Conservation (phyloP, 2,797 vertebrate species). For the Melanotaenia boesemani region DNA sequence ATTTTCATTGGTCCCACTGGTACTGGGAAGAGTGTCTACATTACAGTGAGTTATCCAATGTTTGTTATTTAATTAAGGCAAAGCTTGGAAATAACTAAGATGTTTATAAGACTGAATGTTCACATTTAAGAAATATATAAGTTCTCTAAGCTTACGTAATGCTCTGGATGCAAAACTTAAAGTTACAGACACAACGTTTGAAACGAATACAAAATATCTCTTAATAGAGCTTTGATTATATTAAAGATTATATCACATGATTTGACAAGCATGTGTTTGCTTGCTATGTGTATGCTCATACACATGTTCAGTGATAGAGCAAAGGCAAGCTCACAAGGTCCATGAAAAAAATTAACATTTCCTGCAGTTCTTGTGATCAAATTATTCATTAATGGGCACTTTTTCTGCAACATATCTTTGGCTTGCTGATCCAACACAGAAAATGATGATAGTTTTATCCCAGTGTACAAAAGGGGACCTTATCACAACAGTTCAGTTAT, state of each 20-base stretch:
- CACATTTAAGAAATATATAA: too few relatives aligned
- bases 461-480: too few relatives aligned
- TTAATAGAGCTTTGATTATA: neutral
- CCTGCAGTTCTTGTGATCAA: slow-evolving; percentile 1
- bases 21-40: slow-evolving; percentile 93
- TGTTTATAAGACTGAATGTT: neutral
- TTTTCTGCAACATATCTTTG: slow-evolving; percentile 8
- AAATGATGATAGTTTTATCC: neutral
- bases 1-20: slow-evolving; percentile 93
- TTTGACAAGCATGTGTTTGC: slow-evolving; percentile 4
- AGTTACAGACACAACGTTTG: slow-evolving; percentile 53
- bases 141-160: slow-evolving; percentile 5
- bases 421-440: slow-evolving; percentile 4
- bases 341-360: neutral
- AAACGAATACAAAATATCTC: slow-evolving; percentile 52
- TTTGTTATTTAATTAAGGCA: neutral
- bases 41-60: slow-evolving; percentile 85
- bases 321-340: neutral
- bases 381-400: neutral
- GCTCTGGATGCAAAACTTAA: slow-evolving; percentile 33
- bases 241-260: slow-evolving; percentile 4
- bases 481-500: too few relatives aligned
- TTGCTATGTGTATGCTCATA: neutral
- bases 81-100: neutral
- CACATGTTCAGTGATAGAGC: neutral